These are phyloP conservation scores for Onychomys torridus DNA, from an alignment of 2,797 vertebrate genomes.

Conservation along the genomic window DNA sequence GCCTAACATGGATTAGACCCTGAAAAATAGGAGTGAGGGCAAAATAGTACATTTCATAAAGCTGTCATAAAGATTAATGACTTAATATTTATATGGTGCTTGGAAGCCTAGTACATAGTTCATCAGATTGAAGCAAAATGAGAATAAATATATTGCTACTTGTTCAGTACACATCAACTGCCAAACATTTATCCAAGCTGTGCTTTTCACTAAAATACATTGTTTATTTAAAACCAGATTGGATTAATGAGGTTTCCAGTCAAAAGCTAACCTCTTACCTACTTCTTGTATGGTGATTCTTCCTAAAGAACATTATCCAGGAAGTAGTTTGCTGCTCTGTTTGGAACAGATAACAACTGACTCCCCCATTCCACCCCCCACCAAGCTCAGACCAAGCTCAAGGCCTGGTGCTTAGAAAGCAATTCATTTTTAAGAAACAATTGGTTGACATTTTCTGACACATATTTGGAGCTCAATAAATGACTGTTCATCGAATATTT, in stretches of 20 bases:
- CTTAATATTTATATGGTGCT: conserved; percentile 43
- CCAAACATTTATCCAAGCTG: conserved; percentile 37
- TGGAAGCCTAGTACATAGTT: conserved; percentile 31
- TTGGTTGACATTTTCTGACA: conserved; percentile 57
- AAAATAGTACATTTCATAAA: conserved; percentile 30
- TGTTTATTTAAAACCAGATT: conserved; percentile 42
- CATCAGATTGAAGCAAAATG: conserved; percentile 29
- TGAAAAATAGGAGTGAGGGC: neutral
- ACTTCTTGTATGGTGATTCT: conserved; percentile 6
- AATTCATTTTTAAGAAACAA: conserved; percentile 35
- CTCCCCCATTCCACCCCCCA: neutral
- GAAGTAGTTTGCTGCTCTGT: conserved; percentile 58
- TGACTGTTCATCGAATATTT: conserved; percentile 39
- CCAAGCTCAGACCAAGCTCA: neutral
- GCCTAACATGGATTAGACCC: neutral
- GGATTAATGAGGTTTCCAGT: conserved; percentile 36
- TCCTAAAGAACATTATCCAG: conserved; percentile 44
- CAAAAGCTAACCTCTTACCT: conserved; percentile 47
- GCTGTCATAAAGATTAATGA: conserved; percentile 18
- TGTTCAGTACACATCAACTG: conserved; percentile 36
- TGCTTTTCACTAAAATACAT: conserved; percentile 16
- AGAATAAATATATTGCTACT: conserved; percentile 35
- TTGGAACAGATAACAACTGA: conserved; percentile 44
- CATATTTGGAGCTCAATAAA: conserved; percentile 38
- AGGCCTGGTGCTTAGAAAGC: neutral